These are phyloP conservation scores for Chionomys nivalis DNA, from an alignment of 2,113 vertebrate species.

Conservation along the genomic window DNA sequence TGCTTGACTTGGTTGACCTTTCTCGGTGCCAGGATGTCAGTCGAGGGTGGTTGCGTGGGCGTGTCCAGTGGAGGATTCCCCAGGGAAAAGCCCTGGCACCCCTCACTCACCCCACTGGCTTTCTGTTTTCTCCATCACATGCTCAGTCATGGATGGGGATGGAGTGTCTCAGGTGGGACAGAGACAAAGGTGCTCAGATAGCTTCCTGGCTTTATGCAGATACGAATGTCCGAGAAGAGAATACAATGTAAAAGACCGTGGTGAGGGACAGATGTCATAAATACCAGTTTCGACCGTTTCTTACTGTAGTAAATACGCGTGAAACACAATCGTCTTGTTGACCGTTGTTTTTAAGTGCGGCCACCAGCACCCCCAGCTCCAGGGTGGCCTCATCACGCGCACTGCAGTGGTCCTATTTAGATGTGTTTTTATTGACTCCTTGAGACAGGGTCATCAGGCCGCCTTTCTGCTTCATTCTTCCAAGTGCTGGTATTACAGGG, in stretches of 20 bases:
- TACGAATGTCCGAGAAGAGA: not conserved
- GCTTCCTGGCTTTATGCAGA: not conserved
- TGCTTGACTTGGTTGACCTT: conserved; percentile 60
- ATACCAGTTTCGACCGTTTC: not conserved
- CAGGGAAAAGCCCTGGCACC: not conserved
- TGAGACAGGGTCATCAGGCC: not conserved
- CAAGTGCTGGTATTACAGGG: not conserved
- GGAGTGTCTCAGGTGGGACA: not conserved
- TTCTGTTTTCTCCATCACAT: not conserved
- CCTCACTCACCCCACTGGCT: too few species aligned
- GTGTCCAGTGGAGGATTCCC: not conserved
- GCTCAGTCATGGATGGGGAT: not conserved
- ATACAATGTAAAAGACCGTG: not conserved
- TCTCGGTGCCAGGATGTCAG: not conserved
- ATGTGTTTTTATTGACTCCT: too few species aligned
- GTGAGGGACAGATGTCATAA: not conserved
- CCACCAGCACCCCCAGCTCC: not conserved
- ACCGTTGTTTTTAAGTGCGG: not conserved
- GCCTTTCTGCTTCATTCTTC: not conserved
- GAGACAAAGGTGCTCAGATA: not conserved
- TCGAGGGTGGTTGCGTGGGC: not conserved
- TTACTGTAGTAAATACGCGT: not conserved
- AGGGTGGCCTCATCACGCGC: not conserved
- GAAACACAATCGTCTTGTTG: too few species aligned
- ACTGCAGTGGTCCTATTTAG: not conserved